Conservation (phyloP, 2,113 vertebrate genomes). For the Anthoscopus minutus region DNA sequence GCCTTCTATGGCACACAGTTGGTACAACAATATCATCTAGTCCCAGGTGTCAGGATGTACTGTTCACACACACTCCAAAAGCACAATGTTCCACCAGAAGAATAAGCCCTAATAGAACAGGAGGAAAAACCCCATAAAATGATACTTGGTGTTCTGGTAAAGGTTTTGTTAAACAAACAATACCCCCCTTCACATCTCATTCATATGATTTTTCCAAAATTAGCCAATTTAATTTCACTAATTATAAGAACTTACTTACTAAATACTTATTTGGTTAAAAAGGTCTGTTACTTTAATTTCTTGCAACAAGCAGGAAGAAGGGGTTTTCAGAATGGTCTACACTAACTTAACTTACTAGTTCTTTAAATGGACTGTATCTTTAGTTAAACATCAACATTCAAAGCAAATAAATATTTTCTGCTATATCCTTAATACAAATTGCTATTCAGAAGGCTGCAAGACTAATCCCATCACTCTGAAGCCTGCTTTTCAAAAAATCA, state of each 20-base stretch:
- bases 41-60: not conserved
- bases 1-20: not conserved
- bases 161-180: not conserved
- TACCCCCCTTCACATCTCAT: rapidly evolving
- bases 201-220: not conserved
- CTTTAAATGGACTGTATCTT: not conserved
- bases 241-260: not conserved
- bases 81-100: not conserved
- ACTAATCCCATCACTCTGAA: not conserved
- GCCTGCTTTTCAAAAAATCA: not conserved
- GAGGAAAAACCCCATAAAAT: not conserved
- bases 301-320: not conserved
- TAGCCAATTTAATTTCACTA: not conserved
- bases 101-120: not conserved
- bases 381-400: not conserved
- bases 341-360: not conserved
- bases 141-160: not conserved
- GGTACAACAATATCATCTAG: not conserved
- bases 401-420: not conserved
- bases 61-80: not conserved
- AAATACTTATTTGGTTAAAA: not conserved
- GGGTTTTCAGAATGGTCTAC: not conserved
- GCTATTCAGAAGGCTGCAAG: not conserved
- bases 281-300: not conserved
- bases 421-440: not conserved